These are phyloP conservation scores for Naja naja DNA, from an alignment of 2,113 vertebrate genomes.

Conservation along the genomic window DNA sequence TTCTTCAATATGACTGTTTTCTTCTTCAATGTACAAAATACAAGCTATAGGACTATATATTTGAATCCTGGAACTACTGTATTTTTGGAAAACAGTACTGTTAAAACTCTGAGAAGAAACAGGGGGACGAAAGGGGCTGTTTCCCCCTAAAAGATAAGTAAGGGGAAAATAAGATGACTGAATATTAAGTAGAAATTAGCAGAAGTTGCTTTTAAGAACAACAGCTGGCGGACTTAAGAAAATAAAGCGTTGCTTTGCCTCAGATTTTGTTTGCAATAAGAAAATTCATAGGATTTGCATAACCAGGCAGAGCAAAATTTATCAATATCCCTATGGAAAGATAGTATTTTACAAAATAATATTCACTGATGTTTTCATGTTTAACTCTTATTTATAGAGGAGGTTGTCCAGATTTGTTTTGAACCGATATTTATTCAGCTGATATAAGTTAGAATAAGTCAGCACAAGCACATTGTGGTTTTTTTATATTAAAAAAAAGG, in stretches of 20 bases:
- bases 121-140: background rate
- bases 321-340: too few relatives aligned
- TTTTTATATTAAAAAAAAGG: slow-evolving; percentile 62
- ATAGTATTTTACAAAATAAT: background rate
- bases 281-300: background rate
- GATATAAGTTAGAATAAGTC: background rate
- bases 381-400: background rate
- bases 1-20: slow-evolving; percentile 30
- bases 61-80: slow-evolving; percentile 14
- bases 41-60: slow-evolving; percentile 37
- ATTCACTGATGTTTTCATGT: background rate
- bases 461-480: slow-evolving; percentile 26
- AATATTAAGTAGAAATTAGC: background rate
- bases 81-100: slow-evolving; percentile 2
- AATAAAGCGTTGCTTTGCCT: background rate
- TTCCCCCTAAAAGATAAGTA: background rate
- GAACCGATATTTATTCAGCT: background rate
- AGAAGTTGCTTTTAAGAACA: background rate
- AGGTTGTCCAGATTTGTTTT: background rate
- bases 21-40: slow-evolving; percentile 54
- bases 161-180: background rate
- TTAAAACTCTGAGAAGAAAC: background rate
- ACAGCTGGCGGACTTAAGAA: background rate
- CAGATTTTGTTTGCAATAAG: background rate
- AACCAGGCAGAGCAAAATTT: too few relatives aligned